These are phyloP conservation scores for Synanthedon myopaeformis DNA, from an alignment of 2,888 invertebrate species.

Conservation along the genomic window DNA sequence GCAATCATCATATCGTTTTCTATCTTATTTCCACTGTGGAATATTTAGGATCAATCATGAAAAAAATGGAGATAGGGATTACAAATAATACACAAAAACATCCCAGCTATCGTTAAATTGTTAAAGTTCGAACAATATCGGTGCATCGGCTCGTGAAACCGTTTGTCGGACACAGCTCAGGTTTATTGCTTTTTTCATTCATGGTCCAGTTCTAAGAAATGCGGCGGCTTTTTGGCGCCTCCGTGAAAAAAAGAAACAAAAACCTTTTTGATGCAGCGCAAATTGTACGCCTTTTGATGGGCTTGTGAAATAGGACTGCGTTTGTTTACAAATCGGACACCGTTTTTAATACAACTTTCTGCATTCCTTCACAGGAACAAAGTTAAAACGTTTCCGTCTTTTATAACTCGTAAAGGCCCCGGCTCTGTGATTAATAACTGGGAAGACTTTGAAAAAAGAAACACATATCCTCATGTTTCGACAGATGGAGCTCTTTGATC, in stretches of 20 bases:
- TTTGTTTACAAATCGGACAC: constrained; percentile 9
- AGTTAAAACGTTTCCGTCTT: not conserved
- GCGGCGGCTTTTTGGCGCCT: constrained; percentile 63
- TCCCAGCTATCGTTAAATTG: constrained; percentile 20
- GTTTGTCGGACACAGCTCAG: constrained; percentile 48
- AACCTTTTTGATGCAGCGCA: constrained; percentile 1
- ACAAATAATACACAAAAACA: constrained; percentile 1
- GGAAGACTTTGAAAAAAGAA: not conserved
- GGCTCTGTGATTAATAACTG: constrained; percentile 9
- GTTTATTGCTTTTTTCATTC: constrained; percentile 58
- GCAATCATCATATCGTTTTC: not conserved
- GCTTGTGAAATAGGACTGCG: constrained; percentile 4
- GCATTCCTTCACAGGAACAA: not conserved
- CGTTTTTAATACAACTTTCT: not conserved
- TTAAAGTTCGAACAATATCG: constrained; percentile 41
- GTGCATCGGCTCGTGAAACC: constrained; percentile 60
- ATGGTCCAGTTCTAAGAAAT: constrained; percentile 45
- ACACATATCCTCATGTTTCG: constrained; percentile 4
- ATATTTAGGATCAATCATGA: not conserved
- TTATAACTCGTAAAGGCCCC: not conserved
- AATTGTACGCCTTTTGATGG: constrained; percentile 2
- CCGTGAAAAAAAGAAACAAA: constrained; percentile 21
- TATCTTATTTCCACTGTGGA: not conserved
- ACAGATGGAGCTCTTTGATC: constrained; percentile 27
- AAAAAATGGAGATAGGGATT: not conserved